A percentile compares a stretch with the other conserved stretches of the same genome.
phyloP scores from a whole-genome alignment of 1,140 invertebrate species.

The Ostrea denselamellosa region DNA sequence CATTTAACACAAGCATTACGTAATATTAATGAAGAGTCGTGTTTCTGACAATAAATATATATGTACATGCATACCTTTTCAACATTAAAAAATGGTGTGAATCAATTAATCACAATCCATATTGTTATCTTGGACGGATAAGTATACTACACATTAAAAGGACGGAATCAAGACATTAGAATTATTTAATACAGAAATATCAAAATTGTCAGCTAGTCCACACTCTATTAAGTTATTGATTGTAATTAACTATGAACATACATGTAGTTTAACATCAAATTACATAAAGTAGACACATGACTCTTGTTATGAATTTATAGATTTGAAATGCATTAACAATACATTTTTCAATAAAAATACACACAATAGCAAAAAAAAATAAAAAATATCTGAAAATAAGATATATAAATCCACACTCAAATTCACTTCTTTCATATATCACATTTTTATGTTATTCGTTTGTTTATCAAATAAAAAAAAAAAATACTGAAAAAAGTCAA shows the following conservation, averaged over 20 bases:
- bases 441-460: background rate
- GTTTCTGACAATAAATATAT: conserved; percentile 2
- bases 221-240: too few species aligned
- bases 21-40: background rate
- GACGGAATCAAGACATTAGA: background rate
- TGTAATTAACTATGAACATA: too few species aligned
- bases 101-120: background rate
- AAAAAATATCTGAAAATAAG: background rate
- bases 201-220: too few species aligned
- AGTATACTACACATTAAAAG: background rate
- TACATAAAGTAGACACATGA: too few species aligned
- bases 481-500: background rate
- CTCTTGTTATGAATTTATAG: too few species aligned
- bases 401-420: background rate
- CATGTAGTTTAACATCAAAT: too few species aligned
- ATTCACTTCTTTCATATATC: conserved; percentile 1
- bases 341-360: background rate
- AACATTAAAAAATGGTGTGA: background rate
- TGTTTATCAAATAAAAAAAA: too few species aligned
- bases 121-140: background rate
- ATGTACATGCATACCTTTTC: background rate
- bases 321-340: background rate
- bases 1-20: background rate
- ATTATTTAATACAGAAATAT: too few species aligned
- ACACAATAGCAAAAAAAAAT: background rate